phyloP scores from a whole-genome alignment of 2,113 vertebrate species.

The Hippocampus zosterae region DNA sequence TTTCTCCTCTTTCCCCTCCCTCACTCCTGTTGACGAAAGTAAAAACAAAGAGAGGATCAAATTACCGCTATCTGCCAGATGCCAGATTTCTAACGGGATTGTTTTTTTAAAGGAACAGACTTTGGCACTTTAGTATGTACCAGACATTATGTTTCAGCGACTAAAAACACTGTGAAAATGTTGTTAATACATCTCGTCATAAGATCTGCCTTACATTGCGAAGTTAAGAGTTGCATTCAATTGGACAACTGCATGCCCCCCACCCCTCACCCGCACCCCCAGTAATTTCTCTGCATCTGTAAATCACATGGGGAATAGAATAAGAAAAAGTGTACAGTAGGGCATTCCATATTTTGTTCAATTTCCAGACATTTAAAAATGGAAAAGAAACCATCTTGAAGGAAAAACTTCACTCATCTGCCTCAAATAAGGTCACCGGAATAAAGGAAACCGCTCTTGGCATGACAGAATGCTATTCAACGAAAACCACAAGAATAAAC shows the following conservation, averaged over 20 bases:
- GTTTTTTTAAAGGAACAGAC: not conserved
- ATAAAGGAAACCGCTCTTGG: not conserved
- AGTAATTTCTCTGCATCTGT: not conserved
- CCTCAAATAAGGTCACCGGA: not conserved
- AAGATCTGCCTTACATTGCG: not conserved
- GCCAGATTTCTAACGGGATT: not conserved
- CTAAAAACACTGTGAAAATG: not conserved
- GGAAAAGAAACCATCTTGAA: not conserved
- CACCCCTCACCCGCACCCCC: not conserved
- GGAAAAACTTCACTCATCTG: not conserved
- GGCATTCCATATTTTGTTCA: not conserved
- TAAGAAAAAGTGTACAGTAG: not conserved
- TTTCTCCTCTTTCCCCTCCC: not conserved
- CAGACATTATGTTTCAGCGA: not conserved
- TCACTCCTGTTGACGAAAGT: conserved; percentile 35
- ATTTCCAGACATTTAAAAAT: not conserved
- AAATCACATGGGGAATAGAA: not conserved
- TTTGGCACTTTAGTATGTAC: not conserved
- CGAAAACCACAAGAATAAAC: not conserved
- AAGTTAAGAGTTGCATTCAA: not conserved
- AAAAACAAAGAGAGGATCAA: conserved; percentile 68
- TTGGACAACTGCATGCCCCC: not conserved
- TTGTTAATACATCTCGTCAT: not conserved
- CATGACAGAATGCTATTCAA: not conserved
- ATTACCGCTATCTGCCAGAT: conserved; percentile 52